A percentile compares a stretch with the other conserved stretches of the same genome.
These are phyloP conservation scores for Zoanthus sansibaricus DNA, from an alignment of 92 coral and sea anemone genomes.

Conservation along the genomic window DNA sequence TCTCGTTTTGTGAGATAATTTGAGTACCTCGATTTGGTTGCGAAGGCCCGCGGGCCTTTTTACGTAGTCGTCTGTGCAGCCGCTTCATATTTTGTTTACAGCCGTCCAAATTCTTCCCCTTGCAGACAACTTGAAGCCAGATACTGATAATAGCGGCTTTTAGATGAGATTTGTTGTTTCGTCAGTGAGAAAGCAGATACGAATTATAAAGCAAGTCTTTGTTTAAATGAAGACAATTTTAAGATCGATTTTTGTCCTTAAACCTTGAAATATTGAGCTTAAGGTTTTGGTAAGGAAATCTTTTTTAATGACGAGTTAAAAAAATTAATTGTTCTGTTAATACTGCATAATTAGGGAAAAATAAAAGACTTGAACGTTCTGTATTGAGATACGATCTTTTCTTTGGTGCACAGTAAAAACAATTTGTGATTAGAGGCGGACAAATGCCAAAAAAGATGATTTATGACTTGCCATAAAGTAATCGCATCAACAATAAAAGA, in stretches of 20 bases:
- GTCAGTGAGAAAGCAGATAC: neutral
- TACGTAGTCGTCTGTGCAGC: constrained; percentile 36
- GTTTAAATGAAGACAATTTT: neutral
- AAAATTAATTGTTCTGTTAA: constrained; percentile 22
- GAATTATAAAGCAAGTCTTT: neutral
- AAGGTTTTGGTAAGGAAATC: neutral
- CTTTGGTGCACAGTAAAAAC: constrained; percentile 32
- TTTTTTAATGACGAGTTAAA: constrained; percentile 1
- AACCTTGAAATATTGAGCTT: neutral
- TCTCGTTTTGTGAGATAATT: neutral
- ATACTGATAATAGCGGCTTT: neutral
- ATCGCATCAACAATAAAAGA: neutral
- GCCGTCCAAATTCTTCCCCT: neutral
- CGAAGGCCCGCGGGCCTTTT: constrained; percentile 11
- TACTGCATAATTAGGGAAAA: constrained; percentile 6
- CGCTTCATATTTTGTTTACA: constrained; percentile 5
- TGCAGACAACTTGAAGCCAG: neutral
- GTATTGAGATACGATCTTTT: neutral
- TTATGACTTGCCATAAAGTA: constrained; percentile 14
- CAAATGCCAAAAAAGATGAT: neutral
- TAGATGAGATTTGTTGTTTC: neutral
- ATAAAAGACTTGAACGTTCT: neutral
- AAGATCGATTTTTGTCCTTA: neutral
- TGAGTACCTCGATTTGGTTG: constrained; percentile 20
- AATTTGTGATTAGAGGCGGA: constrained; percentile 17